Percentiles rank a stretch among this genome's conserved stretches.
These are phyloP conservation scores for Thymelicus sylvestris DNA, from an alignment of 2,888 invertebrate genomes.

Conservation along the genomic window DNA sequence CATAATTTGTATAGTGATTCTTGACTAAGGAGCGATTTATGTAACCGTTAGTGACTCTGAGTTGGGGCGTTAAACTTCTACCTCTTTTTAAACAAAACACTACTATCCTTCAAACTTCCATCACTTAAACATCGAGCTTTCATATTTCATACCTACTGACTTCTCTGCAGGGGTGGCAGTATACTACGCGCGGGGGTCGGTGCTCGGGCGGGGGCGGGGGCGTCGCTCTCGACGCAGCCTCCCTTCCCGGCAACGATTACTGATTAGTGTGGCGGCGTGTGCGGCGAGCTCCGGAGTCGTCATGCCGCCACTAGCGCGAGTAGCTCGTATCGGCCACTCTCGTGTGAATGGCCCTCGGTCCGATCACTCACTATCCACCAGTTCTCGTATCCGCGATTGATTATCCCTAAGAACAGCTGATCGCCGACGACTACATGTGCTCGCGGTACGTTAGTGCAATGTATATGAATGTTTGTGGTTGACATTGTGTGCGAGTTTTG, in stretches of 20 bases:
- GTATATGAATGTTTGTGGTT: conserved; percentile 70
- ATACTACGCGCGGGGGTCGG: conserved; percentile 68
- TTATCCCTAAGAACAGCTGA: conserved; percentile 67
- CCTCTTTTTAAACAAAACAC: too few relatives aligned
- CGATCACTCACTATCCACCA: conserved; percentile 40
- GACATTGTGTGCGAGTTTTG: conserved; percentile 58
- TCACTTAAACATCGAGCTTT: too few relatives aligned
- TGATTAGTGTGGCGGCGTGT: conserved; percentile 83
- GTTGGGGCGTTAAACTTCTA: too few relatives aligned
- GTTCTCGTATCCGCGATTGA: conserved; percentile 43
- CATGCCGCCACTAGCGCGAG: conserved; percentile 66
- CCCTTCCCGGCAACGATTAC: conserved; percentile 84
- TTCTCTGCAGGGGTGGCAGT: conserved; percentile 46
- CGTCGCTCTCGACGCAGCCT: conserved; percentile 77
- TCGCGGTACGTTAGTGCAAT: conserved; percentile 74
- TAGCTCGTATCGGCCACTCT: conserved; percentile 50
- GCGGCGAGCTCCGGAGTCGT: conserved; percentile 70
- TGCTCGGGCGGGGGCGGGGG: conserved; percentile 53
- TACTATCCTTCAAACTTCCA: too few relatives aligned
- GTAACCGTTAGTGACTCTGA: too few relatives aligned
- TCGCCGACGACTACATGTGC: conserved; percentile 69
- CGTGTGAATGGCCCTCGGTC: conserved; percentile 49
- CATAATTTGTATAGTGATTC: too few relatives aligned
- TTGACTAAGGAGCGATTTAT: too few relatives aligned
- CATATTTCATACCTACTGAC: conserved; percentile 43